Evolutionary conservation across 2,113 vertebrate genomes (phyloP).

Genomic region (Nothocercus nigrocapillus): DNA sequence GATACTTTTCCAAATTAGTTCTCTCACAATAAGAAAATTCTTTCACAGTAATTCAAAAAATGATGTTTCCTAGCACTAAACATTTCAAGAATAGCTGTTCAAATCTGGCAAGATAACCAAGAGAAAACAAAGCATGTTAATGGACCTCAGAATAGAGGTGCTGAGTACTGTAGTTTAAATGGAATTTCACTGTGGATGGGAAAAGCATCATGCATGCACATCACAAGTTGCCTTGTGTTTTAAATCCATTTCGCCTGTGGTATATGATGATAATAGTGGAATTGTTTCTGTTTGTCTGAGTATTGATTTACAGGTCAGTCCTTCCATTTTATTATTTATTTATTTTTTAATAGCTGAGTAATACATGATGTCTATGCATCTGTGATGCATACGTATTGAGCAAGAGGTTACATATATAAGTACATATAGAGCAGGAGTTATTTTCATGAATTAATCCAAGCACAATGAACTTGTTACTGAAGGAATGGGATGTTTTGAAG

Average conservation of each 20-base stretch:
- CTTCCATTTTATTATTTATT: not conserved
- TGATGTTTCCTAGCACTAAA: not conserved
- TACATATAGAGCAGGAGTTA: not conserved
- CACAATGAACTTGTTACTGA: not conserved
- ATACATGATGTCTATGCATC: too few species aligned
- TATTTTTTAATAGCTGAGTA: not conserved
- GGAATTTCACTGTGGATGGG: rapidly evolving
- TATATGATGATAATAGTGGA: not conserved
- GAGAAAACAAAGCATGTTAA: not conserved
- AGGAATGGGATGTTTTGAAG: not conserved
- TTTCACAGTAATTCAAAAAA: not conserved
- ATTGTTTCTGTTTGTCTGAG: not conserved
- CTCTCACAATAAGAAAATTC: not conserved
- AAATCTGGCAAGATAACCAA: not conserved
- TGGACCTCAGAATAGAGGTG: not conserved
- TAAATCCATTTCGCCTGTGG: rapidly evolving
- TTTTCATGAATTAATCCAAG: not conserved
- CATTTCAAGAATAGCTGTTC: not conserved
- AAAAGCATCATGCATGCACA: not conserved
- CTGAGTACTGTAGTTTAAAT: not conserved
- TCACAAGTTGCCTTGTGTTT: not conserved
- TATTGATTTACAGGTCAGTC: not conserved
- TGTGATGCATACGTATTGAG: too few species aligned
- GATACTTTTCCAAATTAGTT: not conserved
- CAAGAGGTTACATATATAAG: too few species aligned